Conservation (phyloP, 2,888 invertebrate species). For the Amblyjoppa fuscipennis region DNA sequence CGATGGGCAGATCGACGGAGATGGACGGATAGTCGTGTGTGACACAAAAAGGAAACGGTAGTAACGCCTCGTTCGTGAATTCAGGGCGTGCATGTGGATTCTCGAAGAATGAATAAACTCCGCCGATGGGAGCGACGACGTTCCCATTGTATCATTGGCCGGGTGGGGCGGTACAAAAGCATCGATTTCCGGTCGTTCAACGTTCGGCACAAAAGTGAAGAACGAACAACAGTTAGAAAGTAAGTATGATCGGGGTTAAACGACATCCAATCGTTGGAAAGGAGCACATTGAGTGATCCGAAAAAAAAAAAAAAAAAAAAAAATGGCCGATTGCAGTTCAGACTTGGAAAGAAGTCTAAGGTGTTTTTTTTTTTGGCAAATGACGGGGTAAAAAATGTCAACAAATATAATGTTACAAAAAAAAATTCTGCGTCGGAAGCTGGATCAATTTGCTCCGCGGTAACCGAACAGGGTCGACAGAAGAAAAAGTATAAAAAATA, state of each 20-base stretch:
- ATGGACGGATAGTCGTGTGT: too few relatives aligned
- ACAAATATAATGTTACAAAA: too few relatives aligned
- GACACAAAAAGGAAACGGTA: neutral
- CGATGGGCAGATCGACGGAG: neutral
- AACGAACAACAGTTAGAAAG: slow-evolving; percentile 51
- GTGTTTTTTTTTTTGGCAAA: too few relatives aligned
- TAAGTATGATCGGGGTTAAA: slow-evolving; percentile 15
- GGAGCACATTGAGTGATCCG: too few relatives aligned
- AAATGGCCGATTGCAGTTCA: too few relatives aligned
- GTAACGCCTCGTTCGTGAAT: slow-evolving; percentile 33
- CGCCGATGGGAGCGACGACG: slow-evolving; percentile 59
- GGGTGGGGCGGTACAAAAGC: slow-evolving; percentile 59
- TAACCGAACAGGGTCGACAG: too few relatives aligned
- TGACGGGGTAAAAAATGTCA: too few relatives aligned
- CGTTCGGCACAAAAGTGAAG: slow-evolving; percentile 49
- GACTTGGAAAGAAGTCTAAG: too few relatives aligned
- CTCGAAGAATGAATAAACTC: slow-evolving; percentile 30
- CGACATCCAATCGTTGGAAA: neutral
- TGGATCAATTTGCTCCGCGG: too few relatives aligned
- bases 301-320: too few relatives aligned
- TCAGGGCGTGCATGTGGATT: slow-evolving; percentile 31
- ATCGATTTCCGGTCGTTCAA: slow-evolving; percentile 64
- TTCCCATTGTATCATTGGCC: slow-evolving; percentile 51
- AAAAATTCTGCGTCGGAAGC: too few relatives aligned
- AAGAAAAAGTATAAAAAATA: too few relatives aligned